Conservation (phyloP, 2,797 vertebrate species). For the Schizothorax lantsangensis region DNA sequence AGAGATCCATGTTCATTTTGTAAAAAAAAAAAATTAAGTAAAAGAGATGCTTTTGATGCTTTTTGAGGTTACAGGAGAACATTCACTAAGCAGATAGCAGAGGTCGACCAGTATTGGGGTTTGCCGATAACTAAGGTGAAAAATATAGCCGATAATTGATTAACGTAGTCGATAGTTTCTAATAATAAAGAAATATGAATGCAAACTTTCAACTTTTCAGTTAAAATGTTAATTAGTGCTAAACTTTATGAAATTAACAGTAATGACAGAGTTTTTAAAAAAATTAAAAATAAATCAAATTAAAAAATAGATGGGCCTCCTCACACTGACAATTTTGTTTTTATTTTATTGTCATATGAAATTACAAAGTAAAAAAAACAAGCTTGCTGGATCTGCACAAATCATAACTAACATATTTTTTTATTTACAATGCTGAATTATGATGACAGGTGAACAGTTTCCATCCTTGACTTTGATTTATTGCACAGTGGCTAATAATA, state of each 20-base stretch:
- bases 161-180: background rate
- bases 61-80: slow-evolving; percentile 28
- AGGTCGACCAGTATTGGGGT: background rate
- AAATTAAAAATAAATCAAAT: no score
- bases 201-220: background rate
- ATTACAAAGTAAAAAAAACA: background rate
- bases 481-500: background rate
- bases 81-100: slow-evolving; percentile 29
- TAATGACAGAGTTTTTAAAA: background rate
- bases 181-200: background rate
- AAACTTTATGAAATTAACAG: background rate
- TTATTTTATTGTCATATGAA: no score
- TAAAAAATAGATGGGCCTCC: no score
- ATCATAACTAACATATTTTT: background rate
- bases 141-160: background rate
- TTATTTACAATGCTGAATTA: background rate
- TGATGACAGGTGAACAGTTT: background rate
- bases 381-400: background rate
- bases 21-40: background rate
- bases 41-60: background rate
- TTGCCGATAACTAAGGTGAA: background rate
- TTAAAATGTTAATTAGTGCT: background rate
- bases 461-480: background rate
- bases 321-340: no score
- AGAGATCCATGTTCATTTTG: slow-evolving; percentile 35